Base-by-base conservation (phyloP, 2,113 vertebrate species). In the Solenodon paradoxus region DNA sequence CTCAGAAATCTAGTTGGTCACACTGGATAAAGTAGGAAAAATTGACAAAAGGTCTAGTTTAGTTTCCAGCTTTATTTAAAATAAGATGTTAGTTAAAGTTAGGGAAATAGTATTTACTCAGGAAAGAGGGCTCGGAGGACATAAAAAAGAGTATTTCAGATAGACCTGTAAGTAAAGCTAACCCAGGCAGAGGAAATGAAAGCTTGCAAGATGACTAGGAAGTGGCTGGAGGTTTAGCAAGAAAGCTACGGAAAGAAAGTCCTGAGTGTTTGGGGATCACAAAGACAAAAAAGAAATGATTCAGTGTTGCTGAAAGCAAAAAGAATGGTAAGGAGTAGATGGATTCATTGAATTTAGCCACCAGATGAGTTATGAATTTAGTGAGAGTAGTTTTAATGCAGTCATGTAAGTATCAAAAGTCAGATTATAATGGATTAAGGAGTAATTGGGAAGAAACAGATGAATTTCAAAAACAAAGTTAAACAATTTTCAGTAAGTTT, bases 401-500 rank as follows among this genome's bases (percentile, higher is more conserved):
- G 3, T 64, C 12, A 38, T 53, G 45, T 74, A 47, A 45, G 20
- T 6, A 20, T 57, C 12, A 26, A 22, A 90, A 94, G 72, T 40
- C 28, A 64, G 35, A 57, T 64, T 63, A 66, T 75, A 69, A 32
- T 75, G 72, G 40, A 28, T 55, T 90, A 83, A 93, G 26, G 82
- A 83, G 17, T 91, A 19, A 91, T 51, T 87, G 47, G 83, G 77
- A 78, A 86, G 63, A 88, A 79, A 79, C 66, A 68, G 30, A 28
- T 89, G 38, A 30, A 55, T 90, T 86, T 92, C 9, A 72, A 59
- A 96, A 82, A 38, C 72, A 86, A 85, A n/a, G n/a, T n/a, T n/a
- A n/a, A 90, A 42, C 49, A 86, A 38, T 13, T 88, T 88, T 79
- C n/a, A 84, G 16, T 94, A 84, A 74, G 30, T 93, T 90, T 88